Base-by-base conservation (phyloP, 1,140 invertebrate species). In the Aphelenchoides besseyi region DNA sequence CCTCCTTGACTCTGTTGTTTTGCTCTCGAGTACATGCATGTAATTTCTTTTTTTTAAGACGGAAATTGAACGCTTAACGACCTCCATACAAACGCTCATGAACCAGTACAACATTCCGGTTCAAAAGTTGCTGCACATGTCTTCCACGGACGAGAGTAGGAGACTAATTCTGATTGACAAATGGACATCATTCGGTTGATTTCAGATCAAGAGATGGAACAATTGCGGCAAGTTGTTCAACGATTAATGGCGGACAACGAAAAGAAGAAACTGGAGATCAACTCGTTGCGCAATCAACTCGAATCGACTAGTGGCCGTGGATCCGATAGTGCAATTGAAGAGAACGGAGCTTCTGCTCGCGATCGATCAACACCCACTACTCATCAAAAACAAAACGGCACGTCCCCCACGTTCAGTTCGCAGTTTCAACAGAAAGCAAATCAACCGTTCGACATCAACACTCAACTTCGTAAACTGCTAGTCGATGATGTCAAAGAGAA, bases 201-300 rank as follows among this genome's bases (percentile, higher is more conserved):
- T 85, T 66, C 78, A 87, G 87, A 85, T 69, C 76, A 81, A 55
- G 87, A 88, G 76, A 83, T 88, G 41, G 87, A 87, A 74, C 85
- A 86, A 74, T 76, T 88, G 54, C 87, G 86, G 76, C 83, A 83
- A 70, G 86, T 87, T 37, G 85, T 88, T 26, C 86, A 88, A 64
- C 80, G 84, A 23, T 75, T 88, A 48, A 87, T 88, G 83, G 79
- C 83, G 12, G 85, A 87, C 54, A 88, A 88, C 83, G 86, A 87
- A 67, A 86, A 88, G 76, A 88, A 88, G 85, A 86, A 86, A 66
- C 78, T 83, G 70, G 84, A 86, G 76, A 86, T 88, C 52, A 85
- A 86, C 33, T 86, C 86, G 55, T 73, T 88, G 64, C 77, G 82
- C 36, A 80, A 79, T 69, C 76, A 85, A 29, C 68, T 88, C 29